Percentiles rank a stretch among this genome's conserved stretches.
Evolutionary conservation across 2,888 invertebrate species (phyloP).

Genomic region (Chrysolina oricalcia): DNA sequence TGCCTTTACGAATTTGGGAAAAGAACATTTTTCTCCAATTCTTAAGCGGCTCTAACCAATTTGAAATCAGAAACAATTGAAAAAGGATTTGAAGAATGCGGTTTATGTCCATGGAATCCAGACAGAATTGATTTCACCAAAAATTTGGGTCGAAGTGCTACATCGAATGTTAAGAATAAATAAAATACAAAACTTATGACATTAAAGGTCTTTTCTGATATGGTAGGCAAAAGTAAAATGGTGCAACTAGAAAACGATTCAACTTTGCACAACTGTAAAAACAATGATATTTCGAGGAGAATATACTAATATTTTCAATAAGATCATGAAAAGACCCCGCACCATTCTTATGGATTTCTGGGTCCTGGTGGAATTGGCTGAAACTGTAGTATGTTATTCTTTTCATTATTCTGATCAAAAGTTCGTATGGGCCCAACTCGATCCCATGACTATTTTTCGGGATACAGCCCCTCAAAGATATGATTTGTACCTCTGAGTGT

Average conservation of each 20-base stretch:
- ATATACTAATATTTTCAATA: not conserved
- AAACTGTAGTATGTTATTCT: no score
- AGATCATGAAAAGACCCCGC: no score
- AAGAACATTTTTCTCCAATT: not conserved
- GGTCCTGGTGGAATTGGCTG: no score
- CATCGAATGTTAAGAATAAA: not conserved
- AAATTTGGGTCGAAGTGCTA: conserved; percentile 33
- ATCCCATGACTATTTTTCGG: no score
- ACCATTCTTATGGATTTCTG: no score
- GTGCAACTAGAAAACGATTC: not conserved
- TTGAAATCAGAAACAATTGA: conserved; percentile 2
- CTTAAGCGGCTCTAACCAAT: not conserved
- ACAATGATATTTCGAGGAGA: not conserved
- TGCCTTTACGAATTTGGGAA: not conserved
- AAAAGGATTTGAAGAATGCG: not conserved
- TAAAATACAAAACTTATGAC: conserved; percentile 13
- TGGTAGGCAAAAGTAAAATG: conserved; percentile 12
- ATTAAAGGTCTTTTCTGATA: conserved; percentile 6
- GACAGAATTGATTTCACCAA: conserved; percentile 45
- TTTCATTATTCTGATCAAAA: no score
- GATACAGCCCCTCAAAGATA: no score
- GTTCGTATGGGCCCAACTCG: no score
- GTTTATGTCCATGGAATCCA: conserved; percentile 9
- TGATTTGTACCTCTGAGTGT: no score
- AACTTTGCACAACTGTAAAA: conserved; percentile 5